These are phyloP conservation scores for Sebastiscus albofasciatus DNA, from an alignment of 2,797 vertebrate genomes.

Conservation along the genomic window DNA sequence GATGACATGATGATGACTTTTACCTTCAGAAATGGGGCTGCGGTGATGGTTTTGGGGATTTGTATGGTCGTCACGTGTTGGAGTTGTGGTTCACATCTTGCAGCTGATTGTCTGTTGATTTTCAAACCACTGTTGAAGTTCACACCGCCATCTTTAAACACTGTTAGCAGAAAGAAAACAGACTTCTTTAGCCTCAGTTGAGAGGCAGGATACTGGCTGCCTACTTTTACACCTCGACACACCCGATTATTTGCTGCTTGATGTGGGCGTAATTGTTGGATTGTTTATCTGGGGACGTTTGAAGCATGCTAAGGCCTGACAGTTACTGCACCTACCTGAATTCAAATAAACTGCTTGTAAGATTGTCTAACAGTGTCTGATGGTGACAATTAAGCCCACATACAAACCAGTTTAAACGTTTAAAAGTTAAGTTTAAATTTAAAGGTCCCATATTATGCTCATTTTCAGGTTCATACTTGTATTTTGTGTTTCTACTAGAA, in stretches of 20 bases:
- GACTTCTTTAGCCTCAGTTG: not conserved
- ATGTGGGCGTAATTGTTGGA: too few relatives aligned
- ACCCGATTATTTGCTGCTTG: too few relatives aligned
- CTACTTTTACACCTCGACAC: too few relatives aligned
- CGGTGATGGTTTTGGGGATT: constrained; percentile 44
- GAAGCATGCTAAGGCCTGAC: not conserved
- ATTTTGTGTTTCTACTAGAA: too few relatives aligned
- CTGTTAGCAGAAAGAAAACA: not conserved
- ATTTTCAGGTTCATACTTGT: too few relatives aligned
- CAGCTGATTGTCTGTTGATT: not conserved
- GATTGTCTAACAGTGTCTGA: not conserved
- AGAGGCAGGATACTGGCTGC: not conserved
- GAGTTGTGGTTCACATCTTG: not conserved
- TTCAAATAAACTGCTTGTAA: not conserved
- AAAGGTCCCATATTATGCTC: too few relatives aligned
- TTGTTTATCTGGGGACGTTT: not conserved
- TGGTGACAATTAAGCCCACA: not conserved
- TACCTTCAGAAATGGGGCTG: constrained; percentile 70
- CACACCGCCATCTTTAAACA: not conserved
- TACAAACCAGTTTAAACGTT: not conserved
- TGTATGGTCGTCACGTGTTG: not conserved
- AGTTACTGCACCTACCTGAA: not conserved
- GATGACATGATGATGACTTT: not conserved
- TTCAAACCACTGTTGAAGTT: not conserved
- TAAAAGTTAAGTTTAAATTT: too few relatives aligned